phyloP scores from a whole-genome alignment of 2,797 vertebrate species.

The Macroramphosus scolopax region DNA sequence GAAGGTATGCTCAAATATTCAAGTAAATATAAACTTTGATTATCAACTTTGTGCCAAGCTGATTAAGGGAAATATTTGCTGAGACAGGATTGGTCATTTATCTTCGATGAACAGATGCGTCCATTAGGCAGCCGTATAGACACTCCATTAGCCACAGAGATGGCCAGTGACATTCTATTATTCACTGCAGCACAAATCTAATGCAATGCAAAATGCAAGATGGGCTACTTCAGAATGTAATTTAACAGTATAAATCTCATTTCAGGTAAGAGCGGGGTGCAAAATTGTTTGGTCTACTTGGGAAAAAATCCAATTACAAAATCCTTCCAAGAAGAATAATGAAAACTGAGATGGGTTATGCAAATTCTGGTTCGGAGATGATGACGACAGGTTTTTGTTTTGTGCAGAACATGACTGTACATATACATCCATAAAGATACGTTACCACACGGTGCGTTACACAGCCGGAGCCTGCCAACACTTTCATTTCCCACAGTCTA shows the following conservation, averaged over 20 bases:
- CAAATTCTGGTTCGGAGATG: constrained; percentile 60
- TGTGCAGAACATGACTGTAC: constrained; percentile 47
- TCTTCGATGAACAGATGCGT: constrained; percentile 46
- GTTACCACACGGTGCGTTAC: neutral
- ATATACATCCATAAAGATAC: constrained; percentile 41
- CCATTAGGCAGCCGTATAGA: constrained; percentile 45
- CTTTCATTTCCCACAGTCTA: constrained; percentile 42
- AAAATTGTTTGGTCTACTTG: constrained; percentile 56
- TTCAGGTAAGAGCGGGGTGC: constrained; percentile 53
- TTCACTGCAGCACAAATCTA: constrained; percentile 42
- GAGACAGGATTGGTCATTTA: constrained; percentile 35
- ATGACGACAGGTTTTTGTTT: constrained; percentile 47
- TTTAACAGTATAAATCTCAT: constrained; percentile 64
- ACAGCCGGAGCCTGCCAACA: constrained; percentile 24
- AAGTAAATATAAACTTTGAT: constrained; percentile 10
- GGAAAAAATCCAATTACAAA: constrained; percentile 61
- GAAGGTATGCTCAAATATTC: neutral
- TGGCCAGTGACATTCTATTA: constrained; percentile 45
- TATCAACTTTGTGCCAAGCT: constrained; percentile 19
- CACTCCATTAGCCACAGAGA: constrained; percentile 40
- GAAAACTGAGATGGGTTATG: constrained; percentile 67
- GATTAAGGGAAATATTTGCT: constrained; percentile 37
- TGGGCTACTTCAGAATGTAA: constrained; percentile 54
- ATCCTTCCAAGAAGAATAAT: constrained; percentile 62
- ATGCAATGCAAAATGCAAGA: constrained; percentile 40